Evolutionary conservation across 2,888 invertebrate genomes (phyloP), one percentile per base, ranked within the genome.

Genomic region (Hyles lineata): DNA sequence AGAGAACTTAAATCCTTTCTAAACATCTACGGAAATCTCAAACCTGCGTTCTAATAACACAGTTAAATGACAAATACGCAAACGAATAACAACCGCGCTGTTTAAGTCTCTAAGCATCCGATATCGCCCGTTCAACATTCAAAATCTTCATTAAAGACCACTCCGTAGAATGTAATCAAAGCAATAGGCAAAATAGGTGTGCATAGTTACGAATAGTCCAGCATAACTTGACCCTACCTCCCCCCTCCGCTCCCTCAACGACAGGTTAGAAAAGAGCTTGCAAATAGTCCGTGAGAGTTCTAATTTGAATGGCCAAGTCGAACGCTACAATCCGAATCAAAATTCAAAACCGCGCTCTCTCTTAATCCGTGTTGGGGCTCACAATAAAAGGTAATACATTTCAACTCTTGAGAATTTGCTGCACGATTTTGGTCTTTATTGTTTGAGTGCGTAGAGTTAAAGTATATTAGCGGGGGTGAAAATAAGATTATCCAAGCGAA

Each of bases 331-430:
- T 93, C 89, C 93, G 89, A 94, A 94, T 94, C 94, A 94, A 92
- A 94, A 94, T 94, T 94, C 94, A 93, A 94, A 94, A 94, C 94
- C 94, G 93, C 94, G 92, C 92, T 87, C 93, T 91, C 93, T 94
- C 94, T 94, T 94, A 94, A 94, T 94, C 94, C 94, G 91, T 91
- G 93, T 92, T 93, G 92, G 92, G 92, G 94, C 93, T 93, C 93
- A 94, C 94, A 94, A 94, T 94, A 94, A 94, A 94, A 94, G 94
- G 94, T 94, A 94, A 93, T 93, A 94, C 93, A 94, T 94, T 94
- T 93, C 91, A 93, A 92, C 91, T 93, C 89, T 83, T 81, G 80
- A 76, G 72, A 75, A 74, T 77, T 78, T 79, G 85, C 75, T 83
- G 72, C 61, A 73, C 80, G 76, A 91, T 82, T 88, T 85, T 86